A percentile compares a stretch with the other conserved stretches of the same genome.
phyloP scores from a whole-genome alignment of 2,113 vertebrate genomes.

The Aldabrachelys gigantea region DNA sequence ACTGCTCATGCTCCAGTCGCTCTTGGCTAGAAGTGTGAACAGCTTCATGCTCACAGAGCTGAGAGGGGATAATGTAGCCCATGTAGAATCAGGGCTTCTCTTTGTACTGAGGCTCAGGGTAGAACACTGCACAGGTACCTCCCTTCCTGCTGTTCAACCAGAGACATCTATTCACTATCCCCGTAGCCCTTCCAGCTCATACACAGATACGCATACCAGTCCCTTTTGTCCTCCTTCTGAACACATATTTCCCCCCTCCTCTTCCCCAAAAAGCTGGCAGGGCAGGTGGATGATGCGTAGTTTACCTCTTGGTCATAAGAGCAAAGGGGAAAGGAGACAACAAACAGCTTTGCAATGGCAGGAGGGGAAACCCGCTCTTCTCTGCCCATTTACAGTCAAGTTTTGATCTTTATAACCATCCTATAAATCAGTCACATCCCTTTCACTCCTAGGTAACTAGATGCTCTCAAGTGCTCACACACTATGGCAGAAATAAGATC shows the following conservation, averaged over 20 bases:
- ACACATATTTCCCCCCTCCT: background rate
- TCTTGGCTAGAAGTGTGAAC: fast-evolving
- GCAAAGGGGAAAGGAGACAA: background rate
- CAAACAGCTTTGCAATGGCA: background rate
- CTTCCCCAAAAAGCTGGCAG: background rate
- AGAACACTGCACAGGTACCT: fast-evolving
- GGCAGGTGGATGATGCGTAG: fast-evolving
- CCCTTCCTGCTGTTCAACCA: background rate
- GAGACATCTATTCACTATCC: background rate
- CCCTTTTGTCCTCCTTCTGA: background rate
- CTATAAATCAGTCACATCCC: background rate
- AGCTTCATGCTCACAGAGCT: background rate
- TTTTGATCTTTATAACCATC: background rate
- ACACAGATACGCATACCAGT: background rate
- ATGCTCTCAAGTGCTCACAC: background rate
- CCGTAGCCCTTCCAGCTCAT: background rate
- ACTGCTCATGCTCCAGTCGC: background rate
- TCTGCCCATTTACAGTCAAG: background rate
- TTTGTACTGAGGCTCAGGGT: background rate
- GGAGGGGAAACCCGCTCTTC: background rate
- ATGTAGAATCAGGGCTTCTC: background rate
- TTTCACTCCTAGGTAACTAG: background rate
- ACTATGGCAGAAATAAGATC: fast-evolving
- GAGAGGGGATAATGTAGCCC: background rate
- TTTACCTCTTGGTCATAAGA: fast-evolving